Percentiles rank a stretch among this genome's conserved stretches.
phyloP scores from a whole-genome alignment of 2,113 vertebrate genomes.

The Xiphophorus maculatus region DNA sequence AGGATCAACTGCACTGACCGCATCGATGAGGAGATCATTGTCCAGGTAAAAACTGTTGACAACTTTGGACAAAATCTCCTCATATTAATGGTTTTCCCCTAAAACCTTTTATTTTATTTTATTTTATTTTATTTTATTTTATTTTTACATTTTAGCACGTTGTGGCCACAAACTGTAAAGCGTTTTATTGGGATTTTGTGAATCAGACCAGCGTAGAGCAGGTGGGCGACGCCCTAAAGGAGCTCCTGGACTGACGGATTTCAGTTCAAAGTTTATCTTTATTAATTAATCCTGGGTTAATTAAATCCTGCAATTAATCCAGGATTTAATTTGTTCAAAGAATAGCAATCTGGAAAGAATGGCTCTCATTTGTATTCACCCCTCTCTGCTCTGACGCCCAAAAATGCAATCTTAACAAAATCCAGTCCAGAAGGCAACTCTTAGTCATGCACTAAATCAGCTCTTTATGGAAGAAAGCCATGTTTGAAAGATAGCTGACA shows the following conservation, averaged over 20 bases:
- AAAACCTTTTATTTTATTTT: neutral
- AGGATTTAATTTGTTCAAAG: too few species aligned
- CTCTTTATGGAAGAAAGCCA: neutral
- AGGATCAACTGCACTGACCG: constrained; percentile 96
- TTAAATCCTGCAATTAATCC: too few species aligned
- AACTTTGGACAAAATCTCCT: neutral
- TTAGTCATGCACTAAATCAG: too few species aligned
- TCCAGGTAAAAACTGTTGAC: constrained; percentile 86
- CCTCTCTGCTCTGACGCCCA: too few species aligned
- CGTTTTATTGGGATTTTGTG: neutral
- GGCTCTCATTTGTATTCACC: neutral
- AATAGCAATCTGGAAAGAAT: neutral
- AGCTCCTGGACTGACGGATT: too few species aligned
- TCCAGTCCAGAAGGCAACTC: too few species aligned
- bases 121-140: neutral
- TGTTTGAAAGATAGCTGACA: neutral
- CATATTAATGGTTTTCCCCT: neutral
- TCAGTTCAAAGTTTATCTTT: too few species aligned
- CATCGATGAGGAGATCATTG: constrained; percentile 91
- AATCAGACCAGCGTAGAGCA: too few species aligned
- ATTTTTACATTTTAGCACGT: neutral
- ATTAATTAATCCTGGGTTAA: too few species aligned
- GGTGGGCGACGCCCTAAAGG: too few species aligned
- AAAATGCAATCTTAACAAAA: too few species aligned
- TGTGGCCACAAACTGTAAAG: neutral